A percentile compares a stretch with the other conserved stretches of the same genome.
Evolutionary conservation across 2,888 invertebrate species (phyloP).

Genomic region (Rhagonycha fulva): DNA sequence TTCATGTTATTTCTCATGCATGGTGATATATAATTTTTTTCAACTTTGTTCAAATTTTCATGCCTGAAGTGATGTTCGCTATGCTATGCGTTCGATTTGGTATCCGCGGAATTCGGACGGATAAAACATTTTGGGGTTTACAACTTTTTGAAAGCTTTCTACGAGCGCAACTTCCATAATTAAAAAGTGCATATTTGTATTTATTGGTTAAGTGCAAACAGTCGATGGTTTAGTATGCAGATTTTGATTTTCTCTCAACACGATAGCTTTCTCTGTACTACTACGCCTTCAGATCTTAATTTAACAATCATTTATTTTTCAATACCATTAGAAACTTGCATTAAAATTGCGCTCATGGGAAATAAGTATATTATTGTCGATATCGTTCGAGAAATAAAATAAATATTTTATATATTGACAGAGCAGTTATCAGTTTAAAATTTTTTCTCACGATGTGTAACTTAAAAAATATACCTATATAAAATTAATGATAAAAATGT

Average conservation of each 20-base stretch:
- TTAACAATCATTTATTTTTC: slow-evolving; percentile 8
- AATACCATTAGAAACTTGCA: slow-evolving; percentile 13
- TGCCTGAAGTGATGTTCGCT: background rate
- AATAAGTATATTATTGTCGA: background rate
- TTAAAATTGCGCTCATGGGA: slow-evolving; percentile 12
- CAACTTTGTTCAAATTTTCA: background rate
- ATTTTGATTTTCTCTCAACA: slow-evolving; percentile 15
- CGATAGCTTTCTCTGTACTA: slow-evolving; percentile 15
- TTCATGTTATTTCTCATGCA: background rate
- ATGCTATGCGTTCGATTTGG: too few species aligned
- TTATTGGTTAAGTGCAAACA: background rate
- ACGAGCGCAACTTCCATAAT: background rate
- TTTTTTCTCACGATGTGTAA: background rate
- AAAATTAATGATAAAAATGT: background rate
- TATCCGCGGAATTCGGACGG: too few species aligned
- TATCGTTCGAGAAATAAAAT: background rate
- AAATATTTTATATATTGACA: background rate
- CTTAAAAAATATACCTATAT: background rate
- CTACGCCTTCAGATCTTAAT: slow-evolving; percentile 8
- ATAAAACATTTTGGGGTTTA: background rate
- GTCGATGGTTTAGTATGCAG: slow-evolving; percentile 12
- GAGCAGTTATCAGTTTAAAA: background rate
- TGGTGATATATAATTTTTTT: background rate
- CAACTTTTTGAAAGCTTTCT: background rate
- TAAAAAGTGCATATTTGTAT: background rate